Base-by-base conservation (phyloP, 2,888 invertebrate species). In the Ophonus ardosiacus region DNA sequence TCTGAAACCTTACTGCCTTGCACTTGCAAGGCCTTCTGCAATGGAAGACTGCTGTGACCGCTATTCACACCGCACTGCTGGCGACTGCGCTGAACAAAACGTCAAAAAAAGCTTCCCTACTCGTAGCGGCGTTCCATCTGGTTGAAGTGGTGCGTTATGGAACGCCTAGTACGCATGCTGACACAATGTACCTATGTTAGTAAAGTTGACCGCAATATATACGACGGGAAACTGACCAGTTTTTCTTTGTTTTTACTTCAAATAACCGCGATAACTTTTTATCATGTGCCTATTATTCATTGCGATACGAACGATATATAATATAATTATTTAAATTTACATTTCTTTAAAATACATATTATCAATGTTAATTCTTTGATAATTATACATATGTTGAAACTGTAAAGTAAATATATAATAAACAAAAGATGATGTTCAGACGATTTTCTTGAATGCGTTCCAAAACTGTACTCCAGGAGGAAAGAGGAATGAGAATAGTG, bases 51-150 rank as follows among this genome's bases (percentile, higher is more conserved):
- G 81, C 71, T 78, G 78, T 78, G 57, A 61, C 83, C 63, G 43
- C 59, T 57, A 59, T 61, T 15, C 59, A 61, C 61, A 83, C 83
- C 56, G 59, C 40, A 61, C 74, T 56, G 57, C 74, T 61, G 43
- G 83, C 83, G 83, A 76, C 83, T 83, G 83, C 83, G 83, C 83
- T 74, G 61, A 56, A 31, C 71, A 71, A 83, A 83, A 83, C 83
- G 63, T 76, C 83, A 83, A 83, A 83, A 83, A 83, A 76, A 61
- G 4, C 21, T 56, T 71, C 10, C 71, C 43, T 43, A 71, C 40
- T 68, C 40, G n/a, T 17, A 18, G 38, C 71, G 43, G 15, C 43
- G 43, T 74, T 74, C 71, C 71, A 74, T 51, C 71, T 74, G 71
- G 43, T 40, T 43, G 13, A 74, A 74, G 15, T 74, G 71, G 15